Base-by-base conservation (phyloP, 2,797 vertebrate species). In the Poecilia velifera region DNA sequence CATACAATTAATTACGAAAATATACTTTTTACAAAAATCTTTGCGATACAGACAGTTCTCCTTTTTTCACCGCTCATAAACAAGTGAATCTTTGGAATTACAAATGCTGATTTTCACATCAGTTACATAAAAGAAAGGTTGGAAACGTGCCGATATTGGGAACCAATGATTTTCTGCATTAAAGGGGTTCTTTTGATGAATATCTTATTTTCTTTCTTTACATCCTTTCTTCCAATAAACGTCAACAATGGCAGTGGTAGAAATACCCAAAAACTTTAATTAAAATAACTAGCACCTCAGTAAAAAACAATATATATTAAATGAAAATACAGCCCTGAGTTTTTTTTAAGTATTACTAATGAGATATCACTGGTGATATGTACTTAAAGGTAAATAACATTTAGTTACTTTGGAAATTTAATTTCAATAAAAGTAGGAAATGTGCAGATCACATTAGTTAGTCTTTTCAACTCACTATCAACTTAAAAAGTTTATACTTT, bases 281-380 rank as follows among this genome's bases (percentile, higher is more conserved):
- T 22, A 12, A 53, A 39, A 20, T 16, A 14, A 8, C 13, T 68
- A 68, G 10, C 8, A 25, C 64, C 36, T 41, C 0, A 22, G 36
- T 25, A 68, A 68, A 68, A 25, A 9, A 10, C 22, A 46, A 51
- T 28, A 64, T 64, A 59, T 28, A 28, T 18, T 7, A 39, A 22
- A 66, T 66, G 49, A 68, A 36, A 74, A 76, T 49, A 76, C 57
- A 34, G 12, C 43, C 74, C 59, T 66, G 59, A 66, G 46, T 47
- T 5, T 47, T 25, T 25, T 49, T 49, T 8, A 62, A 22, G 20
- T 13, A 31, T 34, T 18, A 46, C 2, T 13, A 4, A 47, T 62
- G 18, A 64, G 43, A 7, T 64, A 36, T 34, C 55, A 75, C 22
- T 18, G 18, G 2, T 64, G 59, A 64, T 34, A 64, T 64, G 62